These are phyloP conservation scores for Vombatus ursinus DNA, from an alignment of 2,113 vertebrate genomes.

Conservation along the genomic window DNA sequence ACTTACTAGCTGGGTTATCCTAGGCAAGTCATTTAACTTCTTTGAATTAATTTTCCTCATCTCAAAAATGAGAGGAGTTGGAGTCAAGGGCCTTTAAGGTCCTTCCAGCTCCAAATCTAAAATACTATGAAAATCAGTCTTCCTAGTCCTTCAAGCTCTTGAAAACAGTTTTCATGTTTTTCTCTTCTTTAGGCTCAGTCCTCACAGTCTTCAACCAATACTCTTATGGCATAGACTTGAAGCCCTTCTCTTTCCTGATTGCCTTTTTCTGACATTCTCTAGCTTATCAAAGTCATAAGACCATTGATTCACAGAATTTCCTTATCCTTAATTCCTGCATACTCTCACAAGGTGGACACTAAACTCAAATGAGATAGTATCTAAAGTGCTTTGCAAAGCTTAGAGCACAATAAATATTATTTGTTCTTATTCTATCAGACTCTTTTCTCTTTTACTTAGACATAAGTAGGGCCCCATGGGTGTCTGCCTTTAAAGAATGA, in stretches of 20 bases:
- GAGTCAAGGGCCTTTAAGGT: not conserved
- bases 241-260: not conserved
- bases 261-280: not conserved
- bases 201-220: not conserved
- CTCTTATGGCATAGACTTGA: not conserved
- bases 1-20: not conserved
- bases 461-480: not conserved
- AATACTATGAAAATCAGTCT: not conserved
- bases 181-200: not conserved
- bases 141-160: not conserved
- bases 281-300: not conserved
- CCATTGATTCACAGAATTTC: not conserved
- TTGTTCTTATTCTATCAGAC: not conserved
- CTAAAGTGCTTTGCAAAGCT: not conserved
- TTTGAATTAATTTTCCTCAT: not conserved
- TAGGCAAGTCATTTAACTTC: not conserved
- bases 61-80: not conserved
- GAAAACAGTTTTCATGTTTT: not conserved
- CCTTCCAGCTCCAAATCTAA: not conserved
- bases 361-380: not conserved
- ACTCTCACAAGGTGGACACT: not conserved
- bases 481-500: not conserved
- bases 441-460: slow-evolving; percentile 2
- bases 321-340: not conserved
- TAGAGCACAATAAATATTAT: not conserved